phyloP scores from a whole-genome alignment of 2,113 vertebrate genomes.

The Pseudois nayaur region DNA sequence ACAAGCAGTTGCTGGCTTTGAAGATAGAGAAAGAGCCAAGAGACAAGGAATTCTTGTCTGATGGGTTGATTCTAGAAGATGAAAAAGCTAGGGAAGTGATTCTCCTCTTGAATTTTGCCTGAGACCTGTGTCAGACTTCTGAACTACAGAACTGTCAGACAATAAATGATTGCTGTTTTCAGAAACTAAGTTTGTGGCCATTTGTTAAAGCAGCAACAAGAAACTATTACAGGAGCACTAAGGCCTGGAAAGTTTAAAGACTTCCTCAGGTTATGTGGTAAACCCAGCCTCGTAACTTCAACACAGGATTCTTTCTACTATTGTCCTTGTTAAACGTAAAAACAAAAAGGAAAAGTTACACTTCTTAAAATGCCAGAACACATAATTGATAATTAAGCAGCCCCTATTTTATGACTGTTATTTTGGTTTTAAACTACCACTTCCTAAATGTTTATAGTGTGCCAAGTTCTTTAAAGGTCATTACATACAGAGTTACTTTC shows the following conservation, averaged over 20 bases:
- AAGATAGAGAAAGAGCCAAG: not conserved
- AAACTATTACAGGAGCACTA: not conserved
- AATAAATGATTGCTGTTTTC: not conserved
- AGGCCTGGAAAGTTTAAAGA: not conserved
- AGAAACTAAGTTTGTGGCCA: not conserved
- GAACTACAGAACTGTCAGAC: not conserved
- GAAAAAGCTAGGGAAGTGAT: too few species aligned
- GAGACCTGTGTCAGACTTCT: not conserved
- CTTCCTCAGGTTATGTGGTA: accelerated
- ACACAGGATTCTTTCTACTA: not conserved
- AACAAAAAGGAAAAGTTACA: not conserved
- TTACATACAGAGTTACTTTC: not conserved
- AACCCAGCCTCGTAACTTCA: not conserved
- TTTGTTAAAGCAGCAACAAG: not conserved
- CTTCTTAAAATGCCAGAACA: not conserved
- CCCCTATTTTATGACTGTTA: not conserved
- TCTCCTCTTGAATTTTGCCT: not conserved
- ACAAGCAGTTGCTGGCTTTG: not conserved
- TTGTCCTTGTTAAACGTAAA: not conserved
- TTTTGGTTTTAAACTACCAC: not conserved
- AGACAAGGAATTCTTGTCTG: not conserved
- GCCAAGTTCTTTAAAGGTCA: not conserved
- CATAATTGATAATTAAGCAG: not conserved
- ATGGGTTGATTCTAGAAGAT: not conserved
- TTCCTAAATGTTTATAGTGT: not conserved